Percentiles rank a stretch among this genome's conserved stretches.
Conservation (phyloP, 2,888 invertebrate genomes). For the Troides aeacus region DNA sequence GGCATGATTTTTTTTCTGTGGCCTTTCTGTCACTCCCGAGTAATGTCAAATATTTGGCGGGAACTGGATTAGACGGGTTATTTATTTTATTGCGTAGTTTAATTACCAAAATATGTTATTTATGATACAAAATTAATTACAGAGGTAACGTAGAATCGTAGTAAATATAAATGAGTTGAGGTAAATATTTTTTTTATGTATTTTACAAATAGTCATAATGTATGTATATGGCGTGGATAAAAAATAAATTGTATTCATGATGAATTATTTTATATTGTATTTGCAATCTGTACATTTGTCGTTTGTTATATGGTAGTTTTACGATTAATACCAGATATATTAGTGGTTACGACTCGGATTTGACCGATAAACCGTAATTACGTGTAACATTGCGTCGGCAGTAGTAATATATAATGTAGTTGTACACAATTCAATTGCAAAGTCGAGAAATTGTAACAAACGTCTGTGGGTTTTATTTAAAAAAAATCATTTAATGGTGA, state of each 20-base stretch:
- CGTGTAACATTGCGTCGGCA: constrained; percentile 23
- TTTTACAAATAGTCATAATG: too few species aligned
- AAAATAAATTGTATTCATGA: too few species aligned
- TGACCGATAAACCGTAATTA: constrained; percentile 30
- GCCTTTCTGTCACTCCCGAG: constrained; percentile 23
- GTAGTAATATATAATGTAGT: constrained; percentile 13
- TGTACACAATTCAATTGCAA: too few species aligned
- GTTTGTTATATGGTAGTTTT: constrained; percentile 22
- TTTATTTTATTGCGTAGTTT: neutral
- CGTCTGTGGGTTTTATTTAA: too few species aligned
- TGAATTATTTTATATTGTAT: constrained; percentile 1
- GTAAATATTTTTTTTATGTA: too few species aligned
- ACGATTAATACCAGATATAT: constrained; percentile 25
- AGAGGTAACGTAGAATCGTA: too few species aligned
- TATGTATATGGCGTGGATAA: too few species aligned
- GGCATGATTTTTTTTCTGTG: constrained; percentile 17
- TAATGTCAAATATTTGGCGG: constrained; percentile 9
- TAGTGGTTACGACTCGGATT: constrained; percentile 22
- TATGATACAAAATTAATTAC: too few species aligned
- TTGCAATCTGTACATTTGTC: constrained; percentile 17
- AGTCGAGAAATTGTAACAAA: too few species aligned
- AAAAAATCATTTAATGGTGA: too few species aligned
- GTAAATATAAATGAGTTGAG: too few species aligned
- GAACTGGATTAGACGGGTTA: constrained; percentile 2
- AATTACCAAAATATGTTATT: too few species aligned